A percentile compares a stretch with the other conserved stretches of the same genome.
These are phyloP conservation scores for Spheniscus mendiculus DNA, from an alignment of 2,113 vertebrate species.

Conservation along the genomic window DNA sequence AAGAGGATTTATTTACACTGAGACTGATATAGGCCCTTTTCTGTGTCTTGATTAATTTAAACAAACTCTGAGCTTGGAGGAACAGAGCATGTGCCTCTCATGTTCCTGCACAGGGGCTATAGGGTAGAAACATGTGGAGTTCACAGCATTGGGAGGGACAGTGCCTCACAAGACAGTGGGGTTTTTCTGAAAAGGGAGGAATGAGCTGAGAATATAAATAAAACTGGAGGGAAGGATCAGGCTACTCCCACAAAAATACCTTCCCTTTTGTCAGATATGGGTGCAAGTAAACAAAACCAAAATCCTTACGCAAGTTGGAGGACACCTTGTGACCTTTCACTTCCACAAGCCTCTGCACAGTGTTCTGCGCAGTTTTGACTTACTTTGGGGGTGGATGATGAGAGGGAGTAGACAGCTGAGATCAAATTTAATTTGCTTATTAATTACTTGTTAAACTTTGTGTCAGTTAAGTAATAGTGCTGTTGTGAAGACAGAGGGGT, in stretches of 20 bases:
- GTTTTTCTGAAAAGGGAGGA: neutral
- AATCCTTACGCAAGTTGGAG: neutral
- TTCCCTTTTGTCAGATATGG: neutral
- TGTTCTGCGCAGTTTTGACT: neutral
- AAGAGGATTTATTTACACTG: slow-evolving; percentile 10
- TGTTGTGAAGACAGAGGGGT: neutral
- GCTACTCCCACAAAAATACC: neutral
- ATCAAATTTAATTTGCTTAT: neutral
- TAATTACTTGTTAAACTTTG: neutral
- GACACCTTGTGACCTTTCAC: neutral
- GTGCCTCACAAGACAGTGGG: neutral
- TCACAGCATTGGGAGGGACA: neutral
- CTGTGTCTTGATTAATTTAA: neutral
- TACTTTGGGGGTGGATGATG: neutral
- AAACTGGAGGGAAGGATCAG: neutral
- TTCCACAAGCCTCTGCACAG: neutral
- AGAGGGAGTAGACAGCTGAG: neutral
- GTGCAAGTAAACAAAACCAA: neutral
- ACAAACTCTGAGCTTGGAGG: neutral
- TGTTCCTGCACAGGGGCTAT: neutral
- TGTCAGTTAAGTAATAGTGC: neutral
- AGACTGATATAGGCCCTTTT: neutral
- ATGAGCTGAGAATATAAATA: neutral
- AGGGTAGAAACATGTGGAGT: accelerated
- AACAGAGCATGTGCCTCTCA: neutral